Evolutionary conservation across 2,113 vertebrate species (phyloP).

Genomic region (Gobius niger): DNA sequence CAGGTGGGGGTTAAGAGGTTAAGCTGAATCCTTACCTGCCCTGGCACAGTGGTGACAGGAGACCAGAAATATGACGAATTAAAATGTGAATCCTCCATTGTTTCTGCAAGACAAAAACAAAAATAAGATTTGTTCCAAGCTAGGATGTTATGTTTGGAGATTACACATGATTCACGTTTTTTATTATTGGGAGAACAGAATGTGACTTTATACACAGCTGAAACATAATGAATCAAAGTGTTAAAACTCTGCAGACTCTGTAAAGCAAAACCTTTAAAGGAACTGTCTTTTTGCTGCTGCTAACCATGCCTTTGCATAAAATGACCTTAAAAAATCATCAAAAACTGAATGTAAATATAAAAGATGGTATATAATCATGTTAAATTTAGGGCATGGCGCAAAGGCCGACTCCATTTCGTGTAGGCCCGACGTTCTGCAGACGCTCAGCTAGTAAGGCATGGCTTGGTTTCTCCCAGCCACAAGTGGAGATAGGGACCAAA

Average conservation of each 20-base stretch:
- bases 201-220: too few species aligned
- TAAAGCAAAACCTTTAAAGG: too few species aligned
- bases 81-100: conserved; percentile 99
- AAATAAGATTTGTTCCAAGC: background rate
- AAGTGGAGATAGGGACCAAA: conserved; percentile 57
- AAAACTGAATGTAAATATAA: background rate
- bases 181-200: too few species aligned
- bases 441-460: conserved; percentile 35
- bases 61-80: conserved; percentile 99
- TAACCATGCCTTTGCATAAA: too few species aligned
- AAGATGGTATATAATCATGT: background rate
- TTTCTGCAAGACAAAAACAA: conserved; percentile 79
- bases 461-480: conserved; percentile 32
- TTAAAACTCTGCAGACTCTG: background rate
- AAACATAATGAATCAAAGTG: background rate
- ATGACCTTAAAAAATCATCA: background rate
- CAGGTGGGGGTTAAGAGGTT: too few species aligned
- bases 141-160: too few species aligned
- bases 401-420: conserved; percentile 56
- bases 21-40: conserved; percentile 81
- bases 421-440: conserved; percentile 51
- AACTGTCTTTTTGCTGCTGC: too few species aligned
- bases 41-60: conserved; percentile 89
- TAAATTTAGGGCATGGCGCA: background rate
- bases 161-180: too few species aligned